A percentile compares a stretch with the other conserved stretches of the same genome.
Conservation (phyloP, 2,113 vertebrate genomes). For the Danionella cerebrum region DNA sequence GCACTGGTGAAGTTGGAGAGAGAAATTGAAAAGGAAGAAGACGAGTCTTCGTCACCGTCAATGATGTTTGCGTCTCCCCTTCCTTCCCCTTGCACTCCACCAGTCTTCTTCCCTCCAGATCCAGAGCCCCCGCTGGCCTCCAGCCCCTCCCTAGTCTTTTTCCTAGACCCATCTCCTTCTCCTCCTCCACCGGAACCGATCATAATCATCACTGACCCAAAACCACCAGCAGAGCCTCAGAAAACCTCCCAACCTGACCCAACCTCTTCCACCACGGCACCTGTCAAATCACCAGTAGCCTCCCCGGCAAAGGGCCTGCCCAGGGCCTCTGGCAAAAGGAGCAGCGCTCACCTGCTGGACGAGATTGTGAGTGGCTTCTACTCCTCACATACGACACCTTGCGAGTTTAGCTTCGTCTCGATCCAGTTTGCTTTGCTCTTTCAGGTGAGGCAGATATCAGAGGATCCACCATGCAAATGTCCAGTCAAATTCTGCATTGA, state of each 20-base stretch:
- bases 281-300: constrained; percentile 30
- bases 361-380: constrained; percentile 74
- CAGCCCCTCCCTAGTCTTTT: constrained; percentile 29
- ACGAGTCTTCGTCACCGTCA: constrained; percentile 71
- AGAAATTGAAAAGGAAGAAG: constrained; percentile 90
- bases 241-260: constrained; percentile 16
- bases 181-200: constrained; percentile 36
- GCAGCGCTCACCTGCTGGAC: constrained; percentile 76
- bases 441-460: constrained; percentile 86
- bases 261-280: constrained; percentile 28
- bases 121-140: constrained; percentile 38
- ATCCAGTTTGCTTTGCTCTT: constrained; percentile 18
- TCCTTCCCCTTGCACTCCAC: constrained; percentile 41
- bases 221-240: constrained; percentile 11
- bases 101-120: constrained; percentile 22
- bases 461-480: constrained; percentile 90
- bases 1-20: constrained; percentile 91
- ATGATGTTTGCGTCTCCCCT: constrained; percentile 40
- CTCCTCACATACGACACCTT: not conserved
- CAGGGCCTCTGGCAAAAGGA: constrained; percentile 74
- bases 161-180: constrained; percentile 46
- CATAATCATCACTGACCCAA: constrained; percentile 20
- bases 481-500: constrained; percentile 83
- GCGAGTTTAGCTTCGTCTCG: not conserved
- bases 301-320: constrained; percentile 39